Base-by-base conservation (phyloP, 2,888 invertebrate species). In the Caenorhabditis afra region DNA sequence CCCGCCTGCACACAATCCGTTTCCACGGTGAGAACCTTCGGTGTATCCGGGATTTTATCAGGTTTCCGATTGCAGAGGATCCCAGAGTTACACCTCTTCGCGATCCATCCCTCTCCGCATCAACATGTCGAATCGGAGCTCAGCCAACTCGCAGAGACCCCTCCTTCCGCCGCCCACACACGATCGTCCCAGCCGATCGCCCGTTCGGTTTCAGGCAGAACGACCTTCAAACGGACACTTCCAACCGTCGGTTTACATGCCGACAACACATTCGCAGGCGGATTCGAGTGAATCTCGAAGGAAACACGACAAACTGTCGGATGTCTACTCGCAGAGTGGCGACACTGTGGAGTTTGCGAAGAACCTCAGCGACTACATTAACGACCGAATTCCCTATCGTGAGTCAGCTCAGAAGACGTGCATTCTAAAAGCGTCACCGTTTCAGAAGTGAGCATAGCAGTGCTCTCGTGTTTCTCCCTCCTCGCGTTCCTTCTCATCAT, bases 271-370 rank as follows among this genome's bases (percentile, higher is more conserved):
- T 53, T 57, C 61, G 16, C 68, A 64, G 64, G 79, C 83, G 20
- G 83, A 81, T 59, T 79, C 83, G 14, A 77, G 58, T 23, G 83
- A 83, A 22, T 79, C 79, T 0, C 45, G 80, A 14, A 44, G 78
- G 44, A 75, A 73, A 73, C 75, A 75, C 57, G 84, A 84, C 29
- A 74, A 75, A 18, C 47, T 84, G 2, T 62, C 70, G 0, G 88
- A 88, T 16, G 88, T 88, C 16, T 87, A 87, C 64, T 84, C 85
- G 0, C 81, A 74, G 62, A 81, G 82, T n/a, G 87, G 83, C 5
- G 88, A 88, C 62, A 88, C 87, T 14, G 85, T 84, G 7, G 86
- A 88, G 58, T 88, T 88, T 53, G 87, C 88, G n/a, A 67, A 79
- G 55, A 88, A 88, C 45, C 68, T 88, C 45, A 81, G 85, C 22